Base-by-base conservation (phyloP, 1,140 invertebrate genomes). In the Pectinophora gossypiella region DNA sequence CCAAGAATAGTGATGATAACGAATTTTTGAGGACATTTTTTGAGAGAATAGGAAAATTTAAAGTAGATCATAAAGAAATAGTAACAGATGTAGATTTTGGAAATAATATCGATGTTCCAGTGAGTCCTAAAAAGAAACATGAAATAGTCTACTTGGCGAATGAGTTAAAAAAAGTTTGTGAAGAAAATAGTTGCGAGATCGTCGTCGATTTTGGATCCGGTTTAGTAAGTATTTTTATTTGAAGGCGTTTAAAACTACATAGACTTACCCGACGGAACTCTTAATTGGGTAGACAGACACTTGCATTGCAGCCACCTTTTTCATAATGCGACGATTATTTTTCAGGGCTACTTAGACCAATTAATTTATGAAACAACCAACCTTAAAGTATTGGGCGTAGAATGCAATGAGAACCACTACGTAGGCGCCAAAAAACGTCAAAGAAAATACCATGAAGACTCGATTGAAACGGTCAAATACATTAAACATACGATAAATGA, bases 131-230 rank as follows among this genome's bases (percentile, higher is more conserved):
- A 61, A 95, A 95, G 64, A 87, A 89, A 59, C 91, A 94, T 48
- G 94, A 95, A 88, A 92, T 94, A 51, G 50, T 89, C 9, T 72
- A 89, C 56, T 78, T 94, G 16, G 89, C 91, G 3, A 68, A 89
- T 21, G 78, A 92, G 52, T 89, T 94, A 22, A 70, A 90, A 48
- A 50, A 78, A 10, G 67, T 91, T 32, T 94, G 92, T 60, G 50
- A 74, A 38, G 56, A 87, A 1, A 57, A 56, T 16, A 72, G 83
- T 7, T 88, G 91, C 61, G 64, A 87, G 53, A 83, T 90, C n/a
- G 88, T 96, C 38, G 84, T 96, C 4, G 95, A 96, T 87, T 89
- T 96, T 63, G 95, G 95, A n/a, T 91, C 93, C 35, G 95, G 95
- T 22, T 83, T 95, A 85, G 84, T 87, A 61, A 75, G 81, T 53